These are phyloP conservation scores for Philopotamus ludificatus DNA, from an alignment of 1,140 invertebrate genomes.

Conservation along the genomic window DNA sequence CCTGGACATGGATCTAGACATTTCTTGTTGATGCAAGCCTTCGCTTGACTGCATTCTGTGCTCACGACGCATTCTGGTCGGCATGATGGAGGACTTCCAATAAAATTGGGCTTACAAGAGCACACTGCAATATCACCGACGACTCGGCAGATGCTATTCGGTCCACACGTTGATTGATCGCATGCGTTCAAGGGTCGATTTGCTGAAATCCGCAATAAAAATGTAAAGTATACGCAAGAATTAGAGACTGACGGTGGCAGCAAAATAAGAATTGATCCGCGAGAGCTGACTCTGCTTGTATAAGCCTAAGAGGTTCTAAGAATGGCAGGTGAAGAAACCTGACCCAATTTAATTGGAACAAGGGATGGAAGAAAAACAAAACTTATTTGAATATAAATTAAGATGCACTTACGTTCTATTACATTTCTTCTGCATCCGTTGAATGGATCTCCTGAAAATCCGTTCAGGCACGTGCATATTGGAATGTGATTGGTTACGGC, in stretches of 20 bases:
- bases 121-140: constrained; percentile 72
- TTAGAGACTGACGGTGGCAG: too few species aligned
- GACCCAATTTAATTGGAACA: background rate
- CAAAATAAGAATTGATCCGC: background rate
- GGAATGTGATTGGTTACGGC: constrained; percentile 80
- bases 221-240: too few species aligned
- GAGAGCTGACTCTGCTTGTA: background rate
- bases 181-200: constrained; percentile 63
- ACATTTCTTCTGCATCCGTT: constrained; percentile 68
- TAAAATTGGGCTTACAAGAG: constrained; percentile 72
- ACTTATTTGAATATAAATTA: background rate
- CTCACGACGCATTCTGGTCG: constrained; percentile 78
- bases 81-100: constrained; percentile 73
- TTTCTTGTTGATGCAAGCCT: constrained; percentile 77
- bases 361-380: constrained; percentile 3
- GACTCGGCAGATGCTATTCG: constrained; percentile 74
- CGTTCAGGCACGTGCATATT: constrained; percentile 72
- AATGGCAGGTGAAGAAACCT: background rate
- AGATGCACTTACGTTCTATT: constrained; percentile 55
- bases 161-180: constrained; percentile 76
- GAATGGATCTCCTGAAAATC: constrained; percentile 79
- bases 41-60: constrained; percentile 69
- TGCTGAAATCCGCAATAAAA: background rate
- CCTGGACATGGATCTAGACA: constrained; percentile 79
- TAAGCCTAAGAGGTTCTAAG: constrained; percentile 40